Evolutionary conservation across 2,888 invertebrate genomes (phyloP), one percentile per base, ranked within the genome.

Genomic region (Folsomia manolachei): DNA sequence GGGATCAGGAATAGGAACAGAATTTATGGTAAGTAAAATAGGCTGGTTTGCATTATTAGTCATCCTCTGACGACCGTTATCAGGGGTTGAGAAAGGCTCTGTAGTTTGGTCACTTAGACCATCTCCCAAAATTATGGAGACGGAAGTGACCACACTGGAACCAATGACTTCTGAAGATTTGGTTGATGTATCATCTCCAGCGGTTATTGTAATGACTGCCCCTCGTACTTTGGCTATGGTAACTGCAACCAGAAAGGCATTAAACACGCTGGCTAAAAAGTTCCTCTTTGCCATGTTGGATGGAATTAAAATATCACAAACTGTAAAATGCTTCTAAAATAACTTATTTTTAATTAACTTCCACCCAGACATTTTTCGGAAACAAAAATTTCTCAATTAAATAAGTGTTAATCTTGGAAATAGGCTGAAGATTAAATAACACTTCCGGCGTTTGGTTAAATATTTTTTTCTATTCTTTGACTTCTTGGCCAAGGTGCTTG

Each of bases 31-130:
- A 27, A 65, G 71, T 4, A 60, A 60, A 19, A 56, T 21, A 7
- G 68, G 26, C 51, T 25, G 14, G 23, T 64, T 56, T 27, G 63
- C 70, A 27, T 63, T 52, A 52, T 52, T 52, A 60, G 19, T 60
- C 82, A 79, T 23, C 83, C 83, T 23, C 88, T 74, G 7, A 14
- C 4, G 7, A 14, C 7, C 14, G 4, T 4, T 14, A 14, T 39
- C 39, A 14, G 4, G 7, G 7, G 7, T 4, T 39, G 39, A 14
- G 14, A 39, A 9, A 14, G 39, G 14, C 39, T 4, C 39, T 14
- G 39, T 9, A 9, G 39, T 39, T 39, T 39, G 39, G 39, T 39
- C 39, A 14, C 14, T 39, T 39, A 14, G 39, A 39, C 23, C 62
- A 62, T 7, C 24, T 2, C 24, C 26, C 4, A 62, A 24, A 62